Percentiles rank a stretch among this genome's conserved stretches.
Evolutionary conservation across 1,140 invertebrate genomes (phyloP).

Genomic region (Teleopsis dalmanni): DNA sequence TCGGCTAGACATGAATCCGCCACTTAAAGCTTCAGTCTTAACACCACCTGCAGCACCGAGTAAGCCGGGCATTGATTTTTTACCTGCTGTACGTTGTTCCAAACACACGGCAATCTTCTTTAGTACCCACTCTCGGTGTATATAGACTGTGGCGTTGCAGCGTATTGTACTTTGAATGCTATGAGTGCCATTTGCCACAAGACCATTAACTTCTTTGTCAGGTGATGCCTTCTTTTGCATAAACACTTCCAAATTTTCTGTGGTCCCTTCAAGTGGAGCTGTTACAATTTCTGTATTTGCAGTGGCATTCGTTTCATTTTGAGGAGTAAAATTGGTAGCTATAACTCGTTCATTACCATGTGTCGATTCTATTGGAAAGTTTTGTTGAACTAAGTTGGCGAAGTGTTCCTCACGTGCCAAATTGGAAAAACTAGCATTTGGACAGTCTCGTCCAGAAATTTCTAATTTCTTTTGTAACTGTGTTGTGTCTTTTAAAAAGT

Average conservation of each 20-base stretch:
- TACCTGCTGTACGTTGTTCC: conserved; percentile 62
- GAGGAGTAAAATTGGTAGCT: not conserved
- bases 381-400: conserved; percentile 42
- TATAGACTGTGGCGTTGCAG: conserved; percentile 24
- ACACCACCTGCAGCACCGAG: conserved; percentile 21
- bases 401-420: conserved; percentile 42
- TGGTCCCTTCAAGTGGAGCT: conserved; percentile 20
- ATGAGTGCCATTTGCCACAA: conserved; percentile 15
- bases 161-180: conserved; percentile 17
- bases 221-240: conserved; percentile 41
- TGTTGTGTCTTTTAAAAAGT: conserved; percentile 42
- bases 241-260: conserved; percentile 33
- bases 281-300: conserved; percentile 25
- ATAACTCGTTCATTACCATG: conserved; percentile 15
- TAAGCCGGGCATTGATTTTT: conserved; percentile 29
- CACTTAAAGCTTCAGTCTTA: conserved; percentile 7
- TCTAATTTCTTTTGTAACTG: conserved; percentile 42
- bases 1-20: conserved; percentile 23
- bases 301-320: conserved; percentile 13
- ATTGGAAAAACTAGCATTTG: conserved; percentile 41
- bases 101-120: conserved; percentile 86
- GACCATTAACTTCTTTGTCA: conserved; percentile 39
- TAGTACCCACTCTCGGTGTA: conserved; percentile 83
- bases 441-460: conserved; percentile 36
- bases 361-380: conserved; percentile 25